Conservation (phyloP, 1,140 invertebrate species). For the Andricus grossulariae region DNA sequence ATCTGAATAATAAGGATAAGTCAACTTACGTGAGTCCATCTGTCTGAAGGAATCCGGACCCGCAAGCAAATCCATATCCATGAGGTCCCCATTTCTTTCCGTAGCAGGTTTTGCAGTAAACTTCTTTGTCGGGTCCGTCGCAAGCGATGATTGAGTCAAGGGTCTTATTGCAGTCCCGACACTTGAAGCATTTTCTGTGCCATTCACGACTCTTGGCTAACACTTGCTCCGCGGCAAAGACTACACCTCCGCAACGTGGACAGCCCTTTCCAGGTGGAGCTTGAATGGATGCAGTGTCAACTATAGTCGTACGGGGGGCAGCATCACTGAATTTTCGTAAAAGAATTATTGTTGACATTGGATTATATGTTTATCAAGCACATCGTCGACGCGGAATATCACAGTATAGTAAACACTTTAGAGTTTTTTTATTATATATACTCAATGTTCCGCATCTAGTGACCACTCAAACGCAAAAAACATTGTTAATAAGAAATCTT, state of each 20-base stretch:
- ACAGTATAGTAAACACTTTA: not conserved
- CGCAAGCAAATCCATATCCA: conserved; percentile 95
- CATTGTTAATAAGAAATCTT: not conserved
- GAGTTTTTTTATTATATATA: too few relatives aligned
- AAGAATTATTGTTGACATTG: not conserved
- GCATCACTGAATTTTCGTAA: conserved; percentile 75
- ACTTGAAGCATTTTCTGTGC: conserved; percentile 99
- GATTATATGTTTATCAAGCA: not conserved
- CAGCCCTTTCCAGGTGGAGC: conserved; percentile 91
- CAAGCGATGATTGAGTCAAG: conserved; percentile 95
- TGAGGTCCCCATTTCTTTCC: conserved; percentile 96
- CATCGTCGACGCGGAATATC: not conserved
- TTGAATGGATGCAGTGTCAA: conserved; percentile 87
- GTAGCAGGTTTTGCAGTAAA: conserved; percentile 96
- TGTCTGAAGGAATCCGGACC: conserved; percentile 94
- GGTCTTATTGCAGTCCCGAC: conserved; percentile 92
- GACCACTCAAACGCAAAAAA: not conserved
- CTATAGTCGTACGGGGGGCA: conserved; percentile 83
- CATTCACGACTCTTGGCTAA: conserved; percentile 92
- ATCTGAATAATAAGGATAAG: conserved; percentile 9
- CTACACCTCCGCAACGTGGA: conserved; percentile 91
- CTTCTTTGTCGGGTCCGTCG: conserved; percentile 91
- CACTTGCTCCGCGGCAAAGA: conserved; percentile 93
- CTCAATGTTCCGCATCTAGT: conserved; percentile 1
- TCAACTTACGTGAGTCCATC: conserved; percentile 88